Conservation (phyloP, 2,113 vertebrate genomes). For the human region DNA sequence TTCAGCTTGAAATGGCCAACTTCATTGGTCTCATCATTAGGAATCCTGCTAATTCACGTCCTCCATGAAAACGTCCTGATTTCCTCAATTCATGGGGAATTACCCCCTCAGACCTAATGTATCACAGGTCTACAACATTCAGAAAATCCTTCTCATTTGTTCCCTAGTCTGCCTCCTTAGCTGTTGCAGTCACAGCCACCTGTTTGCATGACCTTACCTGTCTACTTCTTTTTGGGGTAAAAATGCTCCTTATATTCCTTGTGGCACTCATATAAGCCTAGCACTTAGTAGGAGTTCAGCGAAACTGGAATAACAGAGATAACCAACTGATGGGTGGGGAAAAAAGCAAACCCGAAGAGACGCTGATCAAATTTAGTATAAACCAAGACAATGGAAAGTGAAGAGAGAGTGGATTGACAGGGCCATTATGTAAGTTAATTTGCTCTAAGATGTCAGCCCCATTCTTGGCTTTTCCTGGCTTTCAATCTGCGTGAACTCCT, state of each 20-base stretch:
- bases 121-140: not conserved
- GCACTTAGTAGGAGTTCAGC: not conserved
- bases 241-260: not conserved
- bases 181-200: not conserved
- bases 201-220: not conserved
- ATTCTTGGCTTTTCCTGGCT: not conserved
- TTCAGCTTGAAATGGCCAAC: not conserved
- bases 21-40: not conserved
- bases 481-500: conserved; percentile 23
- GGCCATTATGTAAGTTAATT: conserved; percentile 54
- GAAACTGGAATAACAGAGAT: not conserved
- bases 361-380: not conserved
- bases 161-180: not conserved
- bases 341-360: not conserved
- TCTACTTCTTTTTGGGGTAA: not conserved
- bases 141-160: not conserved
- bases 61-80: not conserved
- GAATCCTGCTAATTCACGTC: not conserved
- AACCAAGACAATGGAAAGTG: not conserved
- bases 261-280: not conserved
- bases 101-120: not conserved
- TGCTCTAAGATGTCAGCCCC: not conserved
- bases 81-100: not conserved
- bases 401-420: conserved; percentile 22
- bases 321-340: not conserved